Base-by-base conservation (phyloP, 2,797 vertebrate genomes). In the Triplophysa yarkandensis region DNA sequence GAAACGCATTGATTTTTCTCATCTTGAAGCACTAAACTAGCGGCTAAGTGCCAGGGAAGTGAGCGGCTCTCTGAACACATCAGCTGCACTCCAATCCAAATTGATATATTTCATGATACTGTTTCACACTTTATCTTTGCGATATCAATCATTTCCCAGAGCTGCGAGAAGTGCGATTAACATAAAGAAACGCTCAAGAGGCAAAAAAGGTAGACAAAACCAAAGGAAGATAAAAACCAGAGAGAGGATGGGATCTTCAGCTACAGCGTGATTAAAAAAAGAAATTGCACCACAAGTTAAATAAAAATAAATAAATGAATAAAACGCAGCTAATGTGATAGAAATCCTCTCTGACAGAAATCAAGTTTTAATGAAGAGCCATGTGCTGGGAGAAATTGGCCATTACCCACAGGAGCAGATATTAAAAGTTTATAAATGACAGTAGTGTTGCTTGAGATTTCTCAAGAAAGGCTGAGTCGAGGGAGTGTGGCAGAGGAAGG, bases 351-450 rank as follows among this genome's bases (percentile, higher is more conserved):
- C 84, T 91, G 94, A 96, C 90, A 94, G 89, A 92, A 95, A 95
- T 94, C 89, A 94, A 95, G 91, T 94, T 94, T 95, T 95, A 95
- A 94, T 95, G 94, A 96, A 92, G 86, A 92, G 89, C 82, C 82
- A 87, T 88, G 90, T 90, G 90, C 87, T 86, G 84, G 85, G 85
- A 93, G 91, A 92, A 94, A 94, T 93, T 92, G 91, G 82, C 85
- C 85, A 88, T 89, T 87, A 88, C 90, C 84, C 86, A 71, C 81
- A 84, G 88, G 88, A 90, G 88, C 83, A 79, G 83, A 68, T 84
- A 91, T 91, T 77, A 90, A 90, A 90, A 88, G 87, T 91, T 90
- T 87, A 90, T 91, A 90, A 91, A 91, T 86, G 88, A 90, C 87
- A 87, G 85, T 83, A 82, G 86, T 87, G 87, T 89, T 82, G 83